Percentiles rank a stretch among this genome's conserved stretches.
Evolutionary conservation across 2,113 vertebrate genomes (phyloP).

Genomic region (Silurus glanis): DNA sequence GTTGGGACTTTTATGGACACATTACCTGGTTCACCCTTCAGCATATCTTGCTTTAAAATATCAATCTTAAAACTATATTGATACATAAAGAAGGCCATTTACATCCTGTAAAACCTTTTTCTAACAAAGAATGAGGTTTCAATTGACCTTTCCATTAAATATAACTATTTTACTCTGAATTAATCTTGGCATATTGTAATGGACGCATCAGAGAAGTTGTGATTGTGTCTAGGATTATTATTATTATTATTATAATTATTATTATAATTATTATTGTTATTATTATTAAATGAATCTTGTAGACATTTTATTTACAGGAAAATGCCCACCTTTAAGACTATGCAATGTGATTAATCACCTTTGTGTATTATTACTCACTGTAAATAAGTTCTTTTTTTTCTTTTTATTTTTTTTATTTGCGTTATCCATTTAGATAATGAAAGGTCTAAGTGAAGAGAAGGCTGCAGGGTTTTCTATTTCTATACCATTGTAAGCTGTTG

Average conservation of each 20-base stretch:
- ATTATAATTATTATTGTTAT: slow-evolving; percentile 15
- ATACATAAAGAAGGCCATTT: not conserved
- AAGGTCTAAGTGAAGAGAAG: slow-evolving; percentile 11
- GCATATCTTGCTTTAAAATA: slow-evolving; percentile 13
- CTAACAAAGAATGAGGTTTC: slow-evolving; percentile 1
- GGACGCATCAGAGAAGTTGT: not conserved
- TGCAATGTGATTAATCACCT: slow-evolving; percentile 45
- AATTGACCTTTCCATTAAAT: not conserved
- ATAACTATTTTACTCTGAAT: not conserved
- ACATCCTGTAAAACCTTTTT: slow-evolving; percentile 2
- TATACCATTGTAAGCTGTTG: slow-evolving; percentile 46
- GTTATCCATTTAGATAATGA: slow-evolving; percentile 7
- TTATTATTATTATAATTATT: slow-evolving; percentile 36
- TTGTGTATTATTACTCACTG: slow-evolving; percentile 43
- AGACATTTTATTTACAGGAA: slow-evolving; percentile 26
- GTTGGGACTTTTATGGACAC: slow-evolving; percentile 16
- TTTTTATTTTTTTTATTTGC: slow-evolving; percentile 24
- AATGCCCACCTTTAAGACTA: slow-evolving; percentile 40
- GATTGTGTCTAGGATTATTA: slow-evolving; percentile 12
- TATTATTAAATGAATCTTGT: slow-evolving; percentile 15
- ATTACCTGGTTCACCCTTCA: not conserved
- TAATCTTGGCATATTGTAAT: not conserved
- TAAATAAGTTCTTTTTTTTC: slow-evolving; percentile 51
- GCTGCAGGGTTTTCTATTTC: slow-evolving; percentile 46
- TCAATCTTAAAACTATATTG: not conserved